phyloP scores from a whole-genome alignment of 2,797 vertebrate species.

The Urosaurus nigricauda region DNA sequence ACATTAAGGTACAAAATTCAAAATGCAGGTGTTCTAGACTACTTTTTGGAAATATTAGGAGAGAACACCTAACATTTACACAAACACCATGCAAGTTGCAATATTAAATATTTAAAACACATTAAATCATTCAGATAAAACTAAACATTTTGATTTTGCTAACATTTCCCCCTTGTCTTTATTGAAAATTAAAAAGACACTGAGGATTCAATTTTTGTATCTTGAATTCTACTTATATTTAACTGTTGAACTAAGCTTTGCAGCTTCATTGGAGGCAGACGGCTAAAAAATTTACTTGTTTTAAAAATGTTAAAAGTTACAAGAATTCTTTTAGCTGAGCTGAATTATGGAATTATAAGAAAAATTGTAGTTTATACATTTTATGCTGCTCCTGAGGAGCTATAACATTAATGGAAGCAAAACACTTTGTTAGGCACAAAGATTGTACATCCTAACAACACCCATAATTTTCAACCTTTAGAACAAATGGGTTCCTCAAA shows the following conservation, averaged over 20 bases:
- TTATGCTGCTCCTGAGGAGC: background rate
- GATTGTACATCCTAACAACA: background rate
- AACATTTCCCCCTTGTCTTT: conserved; percentile 44
- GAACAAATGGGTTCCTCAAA: background rate
- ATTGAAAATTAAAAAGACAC: conserved; percentile 23
- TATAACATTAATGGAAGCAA: background rate
- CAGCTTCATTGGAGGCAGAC: background rate
- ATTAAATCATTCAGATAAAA: conserved; percentile 28
- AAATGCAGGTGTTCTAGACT: conserved; percentile 72
- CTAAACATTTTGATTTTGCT: conserved; percentile 45
- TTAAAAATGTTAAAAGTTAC: conserved; percentile 11
- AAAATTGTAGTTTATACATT: too few species aligned
- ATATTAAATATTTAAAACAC: conserved; percentile 36
- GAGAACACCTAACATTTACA: conserved; percentile 66
- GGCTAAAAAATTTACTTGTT: background rate
- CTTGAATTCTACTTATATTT: conserved; percentile 53
- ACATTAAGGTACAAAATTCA: conserved; percentile 67
- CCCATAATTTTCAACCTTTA: background rate
- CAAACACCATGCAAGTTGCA: conserved; percentile 63
- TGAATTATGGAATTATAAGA: conserved; percentile 9
- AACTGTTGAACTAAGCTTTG: conserved; percentile 51
- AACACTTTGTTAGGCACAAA: conserved; percentile 20
- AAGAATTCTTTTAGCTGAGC: conserved; percentile 63
- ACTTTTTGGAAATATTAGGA: conserved; percentile 75
- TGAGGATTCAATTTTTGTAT: background rate